Evolutionary conservation across 1,140 invertebrate genomes (phyloP), one percentile per base, ranked within the genome.

Genomic region (Mycetomoellerius zeteki): DNA sequence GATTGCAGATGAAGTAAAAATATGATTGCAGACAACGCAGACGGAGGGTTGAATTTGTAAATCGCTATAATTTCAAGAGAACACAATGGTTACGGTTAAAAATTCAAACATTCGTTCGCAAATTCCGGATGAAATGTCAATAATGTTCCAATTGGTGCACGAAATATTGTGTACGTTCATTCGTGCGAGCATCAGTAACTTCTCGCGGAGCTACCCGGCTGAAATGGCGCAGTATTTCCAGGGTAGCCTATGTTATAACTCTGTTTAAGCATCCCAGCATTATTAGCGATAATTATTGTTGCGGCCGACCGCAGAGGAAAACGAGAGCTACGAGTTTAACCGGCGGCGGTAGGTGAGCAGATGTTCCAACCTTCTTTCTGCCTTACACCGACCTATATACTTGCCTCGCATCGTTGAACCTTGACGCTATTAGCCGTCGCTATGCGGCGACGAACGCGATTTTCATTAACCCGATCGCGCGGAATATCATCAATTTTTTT

Each of bases 281-380:
- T 86, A 86, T 86, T 86, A 80, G 64, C 85, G 64, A 86, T 86
- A 86, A 86, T 86, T 86, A 86, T 86, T 86, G 76, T 86, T 85
- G 82, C 60, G 82, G 82, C 82, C 72, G 58, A 54, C 82, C 73
- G 73, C 73, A 78, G 21, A 16, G 73, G 82, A 85, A 85, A 85
- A 85, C 82, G 82, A 85, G 75, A 85, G 30, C 72, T 52, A 65
- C 82, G 60, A 85, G 60, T 78, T 84, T 62, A 85, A 85, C 73
- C 27, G 73, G 52, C 71, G 47, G 6, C 47, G 30, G 37, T 62
- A 73, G 58, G 71, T 30, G 54, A 85, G 82, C 82, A 85, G 82
- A 75, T 85, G 82, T 78, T 78, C 60, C 33, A 33, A 54, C 19
- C 77, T 75, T 75, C 62, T 80, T 64, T 78, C 24, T 33, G 62